These are phyloP conservation scores for Paratrypauchen microcephalus DNA, from an alignment of 2,797 vertebrate genomes.

Conservation along the genomic window DNA sequence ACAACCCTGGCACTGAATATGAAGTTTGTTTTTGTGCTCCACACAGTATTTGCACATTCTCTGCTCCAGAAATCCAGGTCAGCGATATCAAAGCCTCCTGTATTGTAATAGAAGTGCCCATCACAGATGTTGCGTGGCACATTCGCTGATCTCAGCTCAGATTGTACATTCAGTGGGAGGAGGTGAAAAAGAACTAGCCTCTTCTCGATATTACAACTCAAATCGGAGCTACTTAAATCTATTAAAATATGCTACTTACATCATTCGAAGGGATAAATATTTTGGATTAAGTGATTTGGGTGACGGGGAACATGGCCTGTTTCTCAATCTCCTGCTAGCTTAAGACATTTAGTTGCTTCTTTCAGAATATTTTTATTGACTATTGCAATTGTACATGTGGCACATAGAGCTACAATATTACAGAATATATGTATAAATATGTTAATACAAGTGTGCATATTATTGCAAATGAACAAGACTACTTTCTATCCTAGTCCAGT, in stretches of 20 bases:
- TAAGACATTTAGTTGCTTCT: background rate
- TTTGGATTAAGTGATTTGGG: conserved; percentile 14
- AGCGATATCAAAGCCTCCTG: conserved; percentile 23
- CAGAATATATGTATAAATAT: background rate
- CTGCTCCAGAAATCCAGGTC: conserved; percentile 19
- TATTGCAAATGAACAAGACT: too few relatives aligned
- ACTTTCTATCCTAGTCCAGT: too few relatives aligned
- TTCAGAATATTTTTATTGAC: background rate
- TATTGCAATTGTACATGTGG: background rate
- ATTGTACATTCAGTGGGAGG: conserved; percentile 30
- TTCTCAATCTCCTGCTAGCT: background rate
- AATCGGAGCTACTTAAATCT: background rate
- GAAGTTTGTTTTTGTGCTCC: conserved; percentile 6
- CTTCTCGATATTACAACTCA: conserved; percentile 1
- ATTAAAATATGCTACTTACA: background rate
- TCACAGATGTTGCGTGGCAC: conserved; percentile 30
- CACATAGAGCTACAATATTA: background rate
- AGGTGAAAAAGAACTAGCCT: conserved; percentile 22
- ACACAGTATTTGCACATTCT: conserved; percentile 19
- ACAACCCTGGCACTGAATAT: conserved; percentile 29
- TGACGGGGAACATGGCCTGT: conserved; percentile 4
- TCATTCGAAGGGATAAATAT: conserved; percentile 15
- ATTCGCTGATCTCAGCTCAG: conserved; percentile 30
- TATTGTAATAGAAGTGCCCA: conserved; percentile 30
- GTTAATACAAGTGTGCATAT: too few relatives aligned